These are phyloP conservation scores for Isaurus tuberculatus DNA, from an alignment of 92 coral and sea anemone species.

Conservation along the genomic window DNA sequence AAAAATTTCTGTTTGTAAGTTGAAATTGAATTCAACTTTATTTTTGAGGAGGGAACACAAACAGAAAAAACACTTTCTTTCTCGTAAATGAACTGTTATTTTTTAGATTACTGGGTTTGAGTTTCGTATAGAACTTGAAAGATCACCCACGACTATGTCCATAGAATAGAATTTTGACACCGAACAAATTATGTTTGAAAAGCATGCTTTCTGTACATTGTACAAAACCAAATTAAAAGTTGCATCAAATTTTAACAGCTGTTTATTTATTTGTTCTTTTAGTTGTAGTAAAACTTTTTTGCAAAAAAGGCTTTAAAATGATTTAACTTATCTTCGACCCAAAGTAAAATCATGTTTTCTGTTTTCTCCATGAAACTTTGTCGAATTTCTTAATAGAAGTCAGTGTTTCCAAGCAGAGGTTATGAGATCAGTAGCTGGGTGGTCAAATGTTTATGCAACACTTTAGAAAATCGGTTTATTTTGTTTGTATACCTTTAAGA, in stretches of 20 bases:
- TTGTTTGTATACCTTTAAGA: background rate
- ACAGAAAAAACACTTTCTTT: background rate
- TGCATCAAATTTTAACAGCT: background rate
- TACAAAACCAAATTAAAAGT: background rate
- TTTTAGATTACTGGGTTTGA: background rate
- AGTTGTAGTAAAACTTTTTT: background rate
- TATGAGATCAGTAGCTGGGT: background rate
- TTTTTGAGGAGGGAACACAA: background rate
- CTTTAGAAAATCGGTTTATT: background rate
- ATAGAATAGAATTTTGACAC: background rate
- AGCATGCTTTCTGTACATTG: background rate
- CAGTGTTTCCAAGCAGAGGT: background rate
- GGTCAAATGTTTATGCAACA: background rate
- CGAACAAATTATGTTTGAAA: background rate
- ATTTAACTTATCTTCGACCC: background rate
- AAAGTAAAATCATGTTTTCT: background rate
- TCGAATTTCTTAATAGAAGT: background rate
- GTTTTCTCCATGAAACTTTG: background rate
- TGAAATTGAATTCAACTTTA: background rate
- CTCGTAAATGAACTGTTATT: too few relatives aligned
- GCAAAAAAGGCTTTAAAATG: background rate
- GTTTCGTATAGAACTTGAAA: background rate
- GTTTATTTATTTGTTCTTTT: background rate
- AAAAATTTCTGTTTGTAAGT: slow-evolving; percentile 16
- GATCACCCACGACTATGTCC: slow-evolving; percentile 26